A percentile compares a stretch with the other conserved stretches of the same genome.
phyloP scores from a whole-genome alignment of 2,888 invertebrate genomes.

The Tetragonisca angustula region DNA sequence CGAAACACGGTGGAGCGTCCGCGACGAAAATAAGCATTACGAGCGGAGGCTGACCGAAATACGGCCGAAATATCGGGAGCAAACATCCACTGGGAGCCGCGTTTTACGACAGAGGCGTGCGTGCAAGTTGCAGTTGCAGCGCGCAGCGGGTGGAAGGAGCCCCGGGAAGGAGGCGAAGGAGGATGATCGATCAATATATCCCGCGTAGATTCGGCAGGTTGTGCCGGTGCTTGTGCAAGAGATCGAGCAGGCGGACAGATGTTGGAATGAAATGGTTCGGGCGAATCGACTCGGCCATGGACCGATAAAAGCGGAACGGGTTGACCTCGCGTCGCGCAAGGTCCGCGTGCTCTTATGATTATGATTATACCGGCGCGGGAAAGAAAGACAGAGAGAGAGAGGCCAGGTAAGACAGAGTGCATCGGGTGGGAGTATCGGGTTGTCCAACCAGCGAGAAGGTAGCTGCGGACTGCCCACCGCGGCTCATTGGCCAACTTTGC shows the following conservation, averaged over 20 bases:
- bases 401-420: constrained; percentile 63
- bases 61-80: constrained; percentile 41
- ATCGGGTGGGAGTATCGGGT: constrained; percentile 74
- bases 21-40: constrained; percentile 72
- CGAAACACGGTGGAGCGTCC: constrained; percentile 49
- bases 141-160: background rate
- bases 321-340: constrained; percentile 36
- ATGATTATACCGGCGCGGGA: constrained; percentile 67
- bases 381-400: constrained; percentile 51
- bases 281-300: background rate
- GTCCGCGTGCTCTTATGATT: constrained; percentile 64
- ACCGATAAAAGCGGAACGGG: constrained; percentile 30
- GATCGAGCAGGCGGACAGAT: background rate
- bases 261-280: background rate
- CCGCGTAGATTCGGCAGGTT: constrained; percentile 16
- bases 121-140: background rate
- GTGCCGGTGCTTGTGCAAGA: constrained; percentile 4
- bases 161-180: background rate
- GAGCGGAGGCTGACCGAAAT: constrained; percentile 52
- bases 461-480: constrained; percentile 81
- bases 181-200: background rate
- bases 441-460: constrained; percentile 79
- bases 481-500: constrained; percentile 81
- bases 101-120: constrained; percentile 25
- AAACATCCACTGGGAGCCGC: constrained; percentile 27